A percentile compares a stretch with the other conserved stretches of the same genome.
Conservation (phyloP, 2,888 invertebrate species). For the Melikaiella ostensackeni region DNA sequence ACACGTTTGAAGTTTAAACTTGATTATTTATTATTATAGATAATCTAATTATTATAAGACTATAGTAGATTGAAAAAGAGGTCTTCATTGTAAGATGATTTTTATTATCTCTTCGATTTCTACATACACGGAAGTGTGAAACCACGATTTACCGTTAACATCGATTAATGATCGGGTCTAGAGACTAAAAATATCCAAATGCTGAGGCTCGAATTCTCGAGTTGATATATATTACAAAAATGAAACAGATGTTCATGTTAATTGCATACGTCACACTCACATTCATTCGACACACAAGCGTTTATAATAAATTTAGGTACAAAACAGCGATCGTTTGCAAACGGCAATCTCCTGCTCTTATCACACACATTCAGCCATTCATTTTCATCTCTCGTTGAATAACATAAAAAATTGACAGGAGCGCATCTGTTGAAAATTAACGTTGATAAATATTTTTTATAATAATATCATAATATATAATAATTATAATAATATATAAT, state of each 20-base stretch:
- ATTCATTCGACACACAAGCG: conserved; percentile 5
- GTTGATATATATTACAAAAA: conserved; percentile 30
- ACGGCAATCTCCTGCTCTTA: neutral
- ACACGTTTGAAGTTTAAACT: no score
- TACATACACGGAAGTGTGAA: conserved; percentile 63
- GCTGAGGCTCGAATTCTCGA: conserved; percentile 24
- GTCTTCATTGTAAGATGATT: conserved; percentile 55
- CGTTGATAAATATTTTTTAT: conserved; percentile 63
- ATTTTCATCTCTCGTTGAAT: conserved; percentile 25
- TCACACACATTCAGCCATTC: neutral
- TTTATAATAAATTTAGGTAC: conserved; percentile 31
- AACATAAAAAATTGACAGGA: conserved; percentile 27
- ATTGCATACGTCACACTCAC: conserved; percentile 15
- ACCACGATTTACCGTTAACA: conserved; percentile 60
- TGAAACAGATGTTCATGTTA: conserved; percentile 35
- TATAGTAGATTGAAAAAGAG: neutral
- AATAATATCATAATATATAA: conserved; percentile 56
- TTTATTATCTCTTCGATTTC: conserved; percentile 64
- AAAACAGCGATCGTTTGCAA: conserved; percentile 28
- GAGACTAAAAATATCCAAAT: conserved; percentile 51
- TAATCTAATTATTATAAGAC: neutral
- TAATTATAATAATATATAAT: conserved; percentile 48
- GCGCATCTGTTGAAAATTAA: conserved; percentile 52
- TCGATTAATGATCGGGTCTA: conserved; percentile 59
- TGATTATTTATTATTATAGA: neutral